These are phyloP conservation scores for Geotrypetes seraphini DNA, from an alignment of 2,797 vertebrate species.

Conservation along the genomic window DNA sequence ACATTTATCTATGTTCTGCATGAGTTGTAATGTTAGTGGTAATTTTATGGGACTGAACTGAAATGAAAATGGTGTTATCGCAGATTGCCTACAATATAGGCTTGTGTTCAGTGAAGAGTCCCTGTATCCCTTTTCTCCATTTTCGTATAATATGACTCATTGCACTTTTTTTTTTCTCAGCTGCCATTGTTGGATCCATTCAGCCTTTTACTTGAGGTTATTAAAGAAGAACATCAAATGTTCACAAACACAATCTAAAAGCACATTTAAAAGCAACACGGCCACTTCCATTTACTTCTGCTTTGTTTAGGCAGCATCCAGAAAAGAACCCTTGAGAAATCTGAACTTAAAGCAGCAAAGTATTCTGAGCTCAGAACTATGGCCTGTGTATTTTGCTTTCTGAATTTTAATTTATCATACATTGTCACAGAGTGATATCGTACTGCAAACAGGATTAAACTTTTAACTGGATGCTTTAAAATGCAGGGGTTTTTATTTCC, in stretches of 20 bases:
- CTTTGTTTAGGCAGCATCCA: conserved; percentile 31
- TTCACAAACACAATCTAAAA: conserved; percentile 57
- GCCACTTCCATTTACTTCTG: conserved; percentile 36
- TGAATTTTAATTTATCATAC: too few relatives aligned
- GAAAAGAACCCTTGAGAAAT: conserved; percentile 21
- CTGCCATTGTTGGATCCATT: conserved; percentile 76
- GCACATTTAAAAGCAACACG: conserved; percentile 46
- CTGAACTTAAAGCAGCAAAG: not conserved
- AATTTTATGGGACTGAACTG: conserved; percentile 98
- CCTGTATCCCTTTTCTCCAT: conserved; percentile 76
- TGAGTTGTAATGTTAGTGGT: conserved; percentile 98
- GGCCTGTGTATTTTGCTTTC: not conserved
- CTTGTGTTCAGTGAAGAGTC: conserved; percentile 85
- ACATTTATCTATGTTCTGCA: conserved; percentile 98
- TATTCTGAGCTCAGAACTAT: conserved; percentile 3
- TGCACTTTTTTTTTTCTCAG: conserved; percentile 76
- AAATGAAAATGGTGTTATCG: conserved; percentile 95
- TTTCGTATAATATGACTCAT: conserved; percentile 83
- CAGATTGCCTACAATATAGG: conserved; percentile 87
- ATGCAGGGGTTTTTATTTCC: too few relatives aligned
- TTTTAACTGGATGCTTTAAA: too few relatives aligned
- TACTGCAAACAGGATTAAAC: too few relatives aligned
- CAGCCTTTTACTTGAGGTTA: conserved; percentile 74
- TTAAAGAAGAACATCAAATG: conserved; percentile 66
- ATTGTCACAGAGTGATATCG: too few relatives aligned